Conservation (phyloP, 2,888 invertebrate genomes). For the Candidula unifasciata region DNA sequence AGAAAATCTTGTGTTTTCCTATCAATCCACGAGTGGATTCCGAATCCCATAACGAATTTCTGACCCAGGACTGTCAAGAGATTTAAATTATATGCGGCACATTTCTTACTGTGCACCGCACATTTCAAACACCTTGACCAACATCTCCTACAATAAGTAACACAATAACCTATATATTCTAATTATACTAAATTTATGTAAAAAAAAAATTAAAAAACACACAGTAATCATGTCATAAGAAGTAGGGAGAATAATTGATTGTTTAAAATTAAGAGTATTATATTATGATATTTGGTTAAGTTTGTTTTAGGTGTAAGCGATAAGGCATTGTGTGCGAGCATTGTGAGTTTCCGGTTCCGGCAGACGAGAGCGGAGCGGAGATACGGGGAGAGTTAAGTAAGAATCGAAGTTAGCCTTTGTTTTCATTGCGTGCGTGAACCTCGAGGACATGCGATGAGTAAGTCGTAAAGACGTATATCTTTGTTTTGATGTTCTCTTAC, state of each 20-base stretch:
- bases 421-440: slow-evolving; percentile 28
- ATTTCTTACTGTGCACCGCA: slow-evolving; percentile 13
- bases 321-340: too few relatives aligned
- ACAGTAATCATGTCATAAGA: too few relatives aligned
- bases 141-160: background rate
- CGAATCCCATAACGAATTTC: background rate
- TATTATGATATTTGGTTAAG: background rate
- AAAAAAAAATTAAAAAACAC: too few relatives aligned
- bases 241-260: too few relatives aligned
- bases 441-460: background rate
- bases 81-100: background rate
- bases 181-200: too few relatives aligned
- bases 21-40: too few relatives aligned
- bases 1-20: background rate
- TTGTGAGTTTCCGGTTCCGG: too few relatives aligned
- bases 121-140: background rate
- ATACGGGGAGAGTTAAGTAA: background rate
- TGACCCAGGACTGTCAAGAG: background rate
- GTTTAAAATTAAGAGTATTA: too few relatives aligned
- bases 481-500: too few relatives aligned
- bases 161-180: background rate
- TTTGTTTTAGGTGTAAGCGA: background rate
- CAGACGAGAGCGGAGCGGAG: background rate
- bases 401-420: slow-evolving; percentile 2
- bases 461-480: background rate